Conservation (phyloP, 2,113 vertebrate genomes). For the Thunnus thynnus region DNA sequence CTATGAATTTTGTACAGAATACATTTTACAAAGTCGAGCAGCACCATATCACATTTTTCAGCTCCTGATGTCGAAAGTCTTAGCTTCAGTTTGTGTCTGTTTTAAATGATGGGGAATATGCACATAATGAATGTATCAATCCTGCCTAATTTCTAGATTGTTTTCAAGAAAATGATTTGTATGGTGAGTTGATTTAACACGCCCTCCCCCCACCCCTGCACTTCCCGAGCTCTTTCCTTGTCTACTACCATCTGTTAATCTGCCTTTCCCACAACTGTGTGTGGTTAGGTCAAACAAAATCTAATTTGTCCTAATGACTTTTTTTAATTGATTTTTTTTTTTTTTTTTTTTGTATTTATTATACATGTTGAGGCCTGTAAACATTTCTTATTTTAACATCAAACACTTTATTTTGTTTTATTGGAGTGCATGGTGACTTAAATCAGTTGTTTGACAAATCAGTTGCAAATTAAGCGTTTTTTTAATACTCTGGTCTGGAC, state of each 20-base stretch:
- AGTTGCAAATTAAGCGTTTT: conserved; percentile 53
- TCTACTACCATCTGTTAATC: conserved; percentile 48
- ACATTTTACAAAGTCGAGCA: conserved; percentile 44
- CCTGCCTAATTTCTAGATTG: conserved; percentile 76
- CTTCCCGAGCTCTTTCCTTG: conserved; percentile 28
- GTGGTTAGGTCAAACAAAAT: conserved; percentile 25
- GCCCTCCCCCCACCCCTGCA: neutral
- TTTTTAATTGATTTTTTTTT: conserved; percentile 48
- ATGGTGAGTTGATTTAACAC: conserved; percentile 52
- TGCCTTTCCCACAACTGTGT: conserved; percentile 15
- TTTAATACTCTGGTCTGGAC: conserved; percentile 24
- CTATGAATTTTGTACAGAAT: conserved; percentile 44
- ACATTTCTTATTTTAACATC: conserved; percentile 76
- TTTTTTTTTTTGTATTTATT: conserved; percentile 65
- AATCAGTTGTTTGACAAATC: conserved; percentile 76
- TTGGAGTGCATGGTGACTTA: conserved; percentile 40
- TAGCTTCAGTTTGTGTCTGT: conserved; percentile 62
- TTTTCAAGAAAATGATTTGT: conserved; percentile 62
- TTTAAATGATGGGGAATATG: conserved; percentile 67
- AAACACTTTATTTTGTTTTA: conserved; percentile 53
- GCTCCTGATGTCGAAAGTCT: conserved; percentile 61
- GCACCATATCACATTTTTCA: conserved; percentile 65
- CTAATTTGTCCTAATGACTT: conserved; percentile 60
- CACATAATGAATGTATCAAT: conserved; percentile 86
- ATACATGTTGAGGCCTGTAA: conserved; percentile 68